phyloP scores from a whole-genome alignment of 2,113 vertebrate species.

The Hydrochoerus hydrochaeris region DNA sequence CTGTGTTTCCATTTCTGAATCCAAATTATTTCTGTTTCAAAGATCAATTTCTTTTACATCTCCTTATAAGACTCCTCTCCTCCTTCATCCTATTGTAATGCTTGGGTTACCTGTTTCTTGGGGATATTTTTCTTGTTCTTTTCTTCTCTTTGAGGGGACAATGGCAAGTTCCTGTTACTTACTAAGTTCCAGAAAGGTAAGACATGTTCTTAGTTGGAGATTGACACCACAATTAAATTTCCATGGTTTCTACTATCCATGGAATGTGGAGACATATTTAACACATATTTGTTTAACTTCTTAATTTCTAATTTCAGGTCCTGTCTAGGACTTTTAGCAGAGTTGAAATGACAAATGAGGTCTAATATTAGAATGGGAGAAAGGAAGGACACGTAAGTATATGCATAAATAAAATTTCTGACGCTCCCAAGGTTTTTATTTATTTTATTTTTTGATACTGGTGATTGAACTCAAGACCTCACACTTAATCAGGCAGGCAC shows the following conservation, averaged over 20 bases:
- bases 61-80: neutral
- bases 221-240: neutral
- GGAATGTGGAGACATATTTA: neutral
- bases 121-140: neutral
- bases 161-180: neutral
- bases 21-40: conserved; percentile 58
- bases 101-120: neutral
- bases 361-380: neutral
- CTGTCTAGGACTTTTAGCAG: neutral
- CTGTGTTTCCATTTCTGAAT: conserved; percentile 45
- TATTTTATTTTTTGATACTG: no score
- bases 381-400: neutral
- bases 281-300: neutral
- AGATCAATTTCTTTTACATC: conserved; percentile 22
- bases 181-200: neutral
- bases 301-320: neutral
- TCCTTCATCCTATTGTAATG: neutral
- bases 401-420: neutral
- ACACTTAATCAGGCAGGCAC: no score
- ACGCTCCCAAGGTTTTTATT: neutral
- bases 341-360: neutral
- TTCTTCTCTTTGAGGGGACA: neutral
- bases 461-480: no score
- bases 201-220: neutral
- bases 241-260: neutral